These are phyloP conservation scores for Taphrorychus bicolor DNA, from an alignment of 2,888 invertebrate genomes.

Conservation along the genomic window DNA sequence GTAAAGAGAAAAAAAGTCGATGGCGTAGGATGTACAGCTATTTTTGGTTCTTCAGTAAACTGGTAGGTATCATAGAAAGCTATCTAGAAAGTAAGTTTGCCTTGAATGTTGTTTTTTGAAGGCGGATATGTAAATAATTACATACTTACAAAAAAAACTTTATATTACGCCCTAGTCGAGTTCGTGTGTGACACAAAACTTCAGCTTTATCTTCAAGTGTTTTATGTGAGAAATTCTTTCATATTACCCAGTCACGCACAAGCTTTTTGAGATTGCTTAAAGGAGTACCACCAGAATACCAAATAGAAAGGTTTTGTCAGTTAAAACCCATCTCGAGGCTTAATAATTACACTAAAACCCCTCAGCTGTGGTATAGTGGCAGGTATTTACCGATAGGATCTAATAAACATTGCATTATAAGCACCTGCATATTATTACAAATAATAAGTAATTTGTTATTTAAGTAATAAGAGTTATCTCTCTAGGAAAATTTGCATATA, in stretches of 20 bases:
- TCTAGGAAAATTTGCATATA: not conserved
- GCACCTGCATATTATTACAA: not conserved
- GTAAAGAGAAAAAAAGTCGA: not conserved
- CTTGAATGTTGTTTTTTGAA: too few species aligned
- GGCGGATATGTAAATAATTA: too few species aligned
- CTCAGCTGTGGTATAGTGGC: too few species aligned
- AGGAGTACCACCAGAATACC: not conserved
- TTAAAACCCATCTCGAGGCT: not conserved
- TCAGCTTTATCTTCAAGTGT: conserved; percentile 5
- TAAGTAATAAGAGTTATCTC: not conserved
- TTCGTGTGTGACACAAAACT: not conserved
- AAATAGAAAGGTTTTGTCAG: not conserved
- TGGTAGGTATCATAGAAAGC: not conserved
- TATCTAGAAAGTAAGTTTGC: not conserved
- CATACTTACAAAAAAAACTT: too few species aligned
- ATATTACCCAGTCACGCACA: not conserved
- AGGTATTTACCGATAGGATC: not conserved
- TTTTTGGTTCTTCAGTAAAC: not conserved
- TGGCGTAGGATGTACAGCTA: not conserved
- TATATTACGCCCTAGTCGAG: not conserved
- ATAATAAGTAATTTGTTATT: not conserved
- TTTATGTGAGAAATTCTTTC: conserved; percentile 10
- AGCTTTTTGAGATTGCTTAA: not conserved
- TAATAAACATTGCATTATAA: not conserved
- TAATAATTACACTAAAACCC: not conserved